Conservation (phyloP, 2,113 vertebrate genomes). For the Ellobius talpinus region DNA sequence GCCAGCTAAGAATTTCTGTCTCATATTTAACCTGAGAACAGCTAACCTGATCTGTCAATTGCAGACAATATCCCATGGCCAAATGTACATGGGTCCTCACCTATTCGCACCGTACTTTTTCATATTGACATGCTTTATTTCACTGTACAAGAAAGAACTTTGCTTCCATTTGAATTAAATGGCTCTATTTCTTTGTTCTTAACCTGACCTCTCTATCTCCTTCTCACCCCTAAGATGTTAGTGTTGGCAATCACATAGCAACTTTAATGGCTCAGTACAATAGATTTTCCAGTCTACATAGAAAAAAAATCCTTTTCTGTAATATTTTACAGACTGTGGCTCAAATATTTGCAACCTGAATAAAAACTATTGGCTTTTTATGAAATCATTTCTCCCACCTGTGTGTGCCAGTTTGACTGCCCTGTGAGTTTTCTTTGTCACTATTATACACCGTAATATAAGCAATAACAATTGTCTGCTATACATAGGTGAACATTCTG, state of each 20-base stretch:
- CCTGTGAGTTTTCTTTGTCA: background rate
- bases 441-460: background rate
- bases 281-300: background rate
- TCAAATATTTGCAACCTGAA: slow-evolving; percentile 8
- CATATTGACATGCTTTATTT: background rate
- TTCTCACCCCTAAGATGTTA: background rate
- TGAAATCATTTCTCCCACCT: background rate
- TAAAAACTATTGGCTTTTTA: background rate
- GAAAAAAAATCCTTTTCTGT: background rate
- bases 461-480: slow-evolving; percentile 17
- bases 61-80: background rate
- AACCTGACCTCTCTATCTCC: fast-evolving
- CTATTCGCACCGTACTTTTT: background rate
- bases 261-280: background rate
- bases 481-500: slow-evolving; percentile 29
- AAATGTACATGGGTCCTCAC: background rate
- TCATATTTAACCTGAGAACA: background rate
- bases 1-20: background rate
- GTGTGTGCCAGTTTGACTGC: background rate
- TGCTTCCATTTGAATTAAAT: background rate
- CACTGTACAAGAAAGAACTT: background rate
- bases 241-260: background rate
- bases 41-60: background rate
- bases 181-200: background rate
- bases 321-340: background rate